Base-by-base conservation (phyloP, 1,140 invertebrate genomes). In the Calephelis virginiensis region DNA sequence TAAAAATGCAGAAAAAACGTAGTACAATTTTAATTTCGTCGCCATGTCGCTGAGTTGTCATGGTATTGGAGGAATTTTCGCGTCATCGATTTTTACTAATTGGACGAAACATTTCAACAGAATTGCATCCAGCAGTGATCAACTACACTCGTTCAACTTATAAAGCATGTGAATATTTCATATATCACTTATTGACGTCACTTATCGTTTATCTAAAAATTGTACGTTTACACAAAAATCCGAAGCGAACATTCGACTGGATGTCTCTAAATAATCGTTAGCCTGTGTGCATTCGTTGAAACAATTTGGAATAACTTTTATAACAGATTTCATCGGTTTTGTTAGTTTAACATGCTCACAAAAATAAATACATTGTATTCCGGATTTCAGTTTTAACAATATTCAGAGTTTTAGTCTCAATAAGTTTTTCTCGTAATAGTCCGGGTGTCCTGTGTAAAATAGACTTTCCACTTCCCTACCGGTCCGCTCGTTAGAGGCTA, bases 51-150 rank as follows among this genome's bases (percentile, higher is more conserved):
- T 4, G 11, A 61, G 63, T 74, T 77, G 75, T 81, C 80, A 81
- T 76, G 75, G 73, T 69, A 28, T 10, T 12, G 70, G 62, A 73
- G 65, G 63, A 63, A 67, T 67, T 67, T 71, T 73, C 74, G 73
- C 77, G 77, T 82, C 81, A 82, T 81, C 76, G 81, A 72, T 82
- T 78, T 75, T 69, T 73, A 65, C 67, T 85, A 85, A 85, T 85
- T 83, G 83, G 76, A 78, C 71, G 77, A 80, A 81, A 81, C 83
- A 78, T 82, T 85, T 85, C 79, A 81, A 69, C 66, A 74, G 70
- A 48, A 66, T 70, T 68, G 66, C 64, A 62, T 60, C 61, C 56
- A 64, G 8, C 61, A 64, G 66, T 65, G 68, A 67, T 48, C 63
- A 69, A 47, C 66, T 63, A 49, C 63, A 71, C 40, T 50, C 61